Evolutionary conservation across 2,113 vertebrate species (phyloP).

Genomic region (Penelope pileata): DNA sequence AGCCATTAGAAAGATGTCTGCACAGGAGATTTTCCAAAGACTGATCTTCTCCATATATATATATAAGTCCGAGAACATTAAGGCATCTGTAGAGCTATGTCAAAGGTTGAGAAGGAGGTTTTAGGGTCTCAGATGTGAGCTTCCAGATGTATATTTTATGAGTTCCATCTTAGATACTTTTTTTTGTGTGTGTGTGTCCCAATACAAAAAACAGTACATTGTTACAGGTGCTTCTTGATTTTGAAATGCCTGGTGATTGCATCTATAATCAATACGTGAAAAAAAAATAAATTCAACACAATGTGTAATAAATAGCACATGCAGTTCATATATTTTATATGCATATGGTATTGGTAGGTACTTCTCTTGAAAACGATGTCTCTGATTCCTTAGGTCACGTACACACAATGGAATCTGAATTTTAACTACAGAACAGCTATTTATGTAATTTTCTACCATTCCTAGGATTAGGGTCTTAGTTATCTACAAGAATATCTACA

Average conservation of each 20-base stretch:
- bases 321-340: background rate
- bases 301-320: background rate
- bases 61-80: background rate
- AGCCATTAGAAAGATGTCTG: background rate
- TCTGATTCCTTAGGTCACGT: background rate
- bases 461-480: background rate
- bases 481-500: background rate
- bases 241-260: background rate
- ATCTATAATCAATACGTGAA: background rate
- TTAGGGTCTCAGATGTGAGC: background rate
- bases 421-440: background rate
- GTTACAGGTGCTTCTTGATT: background rate
- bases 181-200: background rate
- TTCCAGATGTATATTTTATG: background rate
- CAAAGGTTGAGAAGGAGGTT: background rate
- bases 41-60: background rate
- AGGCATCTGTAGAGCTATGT: background rate
- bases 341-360: background rate
- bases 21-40: background rate
- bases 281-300: background rate
- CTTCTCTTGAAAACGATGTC: background rate
- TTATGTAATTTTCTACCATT: background rate
- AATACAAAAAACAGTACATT: background rate
- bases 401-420: background rate
- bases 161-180: background rate